A percentile compares a stretch with the other conserved stretches of the same genome.
phyloP scores from a whole-genome alignment of 2,113 vertebrate species.

The Trichechus manatus region DNA sequence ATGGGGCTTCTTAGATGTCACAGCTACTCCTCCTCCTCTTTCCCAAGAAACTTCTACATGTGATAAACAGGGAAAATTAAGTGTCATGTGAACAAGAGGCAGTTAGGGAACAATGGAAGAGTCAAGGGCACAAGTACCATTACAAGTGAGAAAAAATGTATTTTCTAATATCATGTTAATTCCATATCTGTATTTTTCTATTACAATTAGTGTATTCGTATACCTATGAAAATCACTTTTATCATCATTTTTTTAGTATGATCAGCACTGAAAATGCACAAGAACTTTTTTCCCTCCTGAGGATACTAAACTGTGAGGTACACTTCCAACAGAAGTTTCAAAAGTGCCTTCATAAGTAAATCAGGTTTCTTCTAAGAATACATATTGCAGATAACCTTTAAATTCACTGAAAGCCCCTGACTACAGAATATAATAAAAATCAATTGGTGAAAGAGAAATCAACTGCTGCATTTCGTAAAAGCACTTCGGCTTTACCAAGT shows the following conservation, averaged over 20 bases:
- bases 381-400: conserved; percentile 79
- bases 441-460: conserved; percentile 83
- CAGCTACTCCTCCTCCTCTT: background rate
- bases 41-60: background rate
- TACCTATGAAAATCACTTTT: background rate
- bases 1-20: conserved; percentile 20
- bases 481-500: conserved; percentile 63
- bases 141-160: background rate
- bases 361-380: conserved; percentile 76
- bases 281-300: background rate
- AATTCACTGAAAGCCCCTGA: conserved; percentile 79
- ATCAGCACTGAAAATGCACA: conserved; percentile 60
- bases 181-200: background rate
- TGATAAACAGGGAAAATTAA: background rate
- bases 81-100: background rate
- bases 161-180: conserved; percentile 36
- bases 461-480: conserved; percentile 76
- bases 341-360: conserved; percentile 69
- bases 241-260: conserved; percentile 58
- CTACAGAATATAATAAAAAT: conserved; percentile 82
- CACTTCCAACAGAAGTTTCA: conserved; percentile 63
- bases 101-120: background rate
- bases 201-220: background rate
- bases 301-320: conserved; percentile 70
- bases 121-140: background rate